Evolutionary conservation across 1,140 invertebrate genomes (phyloP).

Genomic region (Achroia grisella): DNA sequence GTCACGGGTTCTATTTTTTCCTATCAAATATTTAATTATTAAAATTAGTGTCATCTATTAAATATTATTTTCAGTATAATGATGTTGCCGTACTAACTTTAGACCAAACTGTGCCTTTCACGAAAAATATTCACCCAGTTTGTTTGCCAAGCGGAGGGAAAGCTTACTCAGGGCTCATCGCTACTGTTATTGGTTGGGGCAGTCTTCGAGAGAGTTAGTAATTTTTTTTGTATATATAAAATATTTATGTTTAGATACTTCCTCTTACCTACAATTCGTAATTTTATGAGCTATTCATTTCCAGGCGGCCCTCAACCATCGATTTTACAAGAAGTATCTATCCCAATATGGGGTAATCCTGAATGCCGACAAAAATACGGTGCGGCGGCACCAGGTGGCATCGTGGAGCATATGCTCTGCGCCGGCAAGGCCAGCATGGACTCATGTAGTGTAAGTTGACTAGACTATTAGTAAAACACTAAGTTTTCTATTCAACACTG

Average conservation of each 20-base stretch:
- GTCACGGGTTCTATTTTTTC: no score
- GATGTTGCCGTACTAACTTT: slow-evolving; percentile 91
- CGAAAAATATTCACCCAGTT: slow-evolving; percentile 84
- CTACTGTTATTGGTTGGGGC: slow-evolving; percentile 90
- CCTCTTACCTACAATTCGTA: neutral
- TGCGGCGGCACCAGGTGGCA: slow-evolving; percentile 88
- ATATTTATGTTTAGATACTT: neutral
- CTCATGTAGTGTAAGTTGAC: slow-evolving; percentile 87
- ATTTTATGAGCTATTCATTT: slow-evolving; percentile 14
- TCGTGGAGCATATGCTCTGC: slow-evolving; percentile 90
- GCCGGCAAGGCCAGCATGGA: slow-evolving; percentile 88
- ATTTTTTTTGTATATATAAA: slow-evolving; percentile 1
- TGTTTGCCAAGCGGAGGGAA: slow-evolving; percentile 82
- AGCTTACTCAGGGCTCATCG: slow-evolving; percentile 79
- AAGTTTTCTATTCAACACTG: neutral
- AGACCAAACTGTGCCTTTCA: slow-evolving; percentile 84
- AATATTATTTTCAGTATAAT: slow-evolving; percentile 79
- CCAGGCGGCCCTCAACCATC: slow-evolving; percentile 86
- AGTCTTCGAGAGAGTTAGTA: slow-evolving; percentile 84
- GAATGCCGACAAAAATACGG: slow-evolving; percentile 89
- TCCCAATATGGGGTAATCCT: slow-evolving; percentile 87
- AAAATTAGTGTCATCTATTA: no score
- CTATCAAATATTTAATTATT: no score
- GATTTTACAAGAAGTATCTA: slow-evolving; percentile 86
- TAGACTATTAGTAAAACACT: neutral